Evolutionary conservation across 2,888 invertebrate genomes (phyloP).

Genomic region (Philonicus albiceps): DNA sequence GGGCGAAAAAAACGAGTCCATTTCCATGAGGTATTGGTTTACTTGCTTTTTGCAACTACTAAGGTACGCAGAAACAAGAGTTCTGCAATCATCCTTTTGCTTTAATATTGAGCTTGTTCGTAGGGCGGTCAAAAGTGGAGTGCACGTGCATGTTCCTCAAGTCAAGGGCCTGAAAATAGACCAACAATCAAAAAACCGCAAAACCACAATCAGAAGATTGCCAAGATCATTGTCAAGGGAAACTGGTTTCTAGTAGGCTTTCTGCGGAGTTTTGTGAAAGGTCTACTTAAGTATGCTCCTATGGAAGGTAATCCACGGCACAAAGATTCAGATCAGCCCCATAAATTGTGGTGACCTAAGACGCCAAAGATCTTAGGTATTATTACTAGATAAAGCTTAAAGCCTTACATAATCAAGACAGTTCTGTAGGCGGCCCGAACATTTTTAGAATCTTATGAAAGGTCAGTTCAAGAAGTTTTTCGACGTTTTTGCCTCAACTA

Average conservation of each 20-base stretch:
- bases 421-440: neutral
- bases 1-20: neutral
- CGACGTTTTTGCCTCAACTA: neutral
- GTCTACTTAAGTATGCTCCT: neutral
- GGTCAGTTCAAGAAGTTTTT: neutral
- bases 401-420: neutral
- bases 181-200: neutral
- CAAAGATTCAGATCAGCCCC: neutral
- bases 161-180: neutral
- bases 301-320: neutral
- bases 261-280: neutral
- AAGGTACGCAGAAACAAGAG: neutral
- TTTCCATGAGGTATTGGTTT: neutral
- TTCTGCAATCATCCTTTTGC: neutral
- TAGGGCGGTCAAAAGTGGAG: neutral
- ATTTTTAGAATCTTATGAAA: neutral
- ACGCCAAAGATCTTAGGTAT: neutral
- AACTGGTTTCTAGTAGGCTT: neutral
- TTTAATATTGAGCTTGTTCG: neutral
- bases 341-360: neutral
- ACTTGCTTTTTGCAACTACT: neutral
- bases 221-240: conserved; percentile 28
- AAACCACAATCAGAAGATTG: conserved; percentile 14
- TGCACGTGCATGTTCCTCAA: neutral
- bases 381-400: no score